Evolutionary conservation across 2,888 invertebrate genomes (phyloP).

Genomic region (Epiperipatus broadwayi): DNA sequence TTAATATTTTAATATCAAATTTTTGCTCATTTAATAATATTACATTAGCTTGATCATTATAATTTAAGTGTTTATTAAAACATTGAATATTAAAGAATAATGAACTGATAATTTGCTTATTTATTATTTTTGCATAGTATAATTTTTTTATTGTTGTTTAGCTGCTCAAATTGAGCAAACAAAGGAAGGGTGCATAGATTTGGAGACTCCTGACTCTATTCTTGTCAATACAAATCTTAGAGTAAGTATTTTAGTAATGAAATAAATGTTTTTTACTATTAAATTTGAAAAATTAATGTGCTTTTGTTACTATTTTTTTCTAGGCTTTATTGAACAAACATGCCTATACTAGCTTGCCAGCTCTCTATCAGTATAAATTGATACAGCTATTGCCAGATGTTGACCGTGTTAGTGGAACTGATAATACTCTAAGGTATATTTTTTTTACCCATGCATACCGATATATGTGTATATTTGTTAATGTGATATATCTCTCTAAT

Average conservation of each 20-base stretch:
- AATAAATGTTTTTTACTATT: constrained; percentile 1
- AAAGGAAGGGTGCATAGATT: constrained; percentile 77
- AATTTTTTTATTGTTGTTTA: too few species aligned
- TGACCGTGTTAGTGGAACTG: constrained; percentile 40
- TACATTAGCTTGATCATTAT: too few species aligned
- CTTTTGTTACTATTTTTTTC: constrained; percentile 14
- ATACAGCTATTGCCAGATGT: constrained; percentile 77
- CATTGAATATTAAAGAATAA: too few species aligned
- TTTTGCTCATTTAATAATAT: too few species aligned
- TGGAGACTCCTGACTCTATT: constrained; percentile 88
- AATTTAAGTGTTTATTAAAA: too few species aligned
- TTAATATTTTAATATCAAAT: too few species aligned
- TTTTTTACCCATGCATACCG: too few species aligned
- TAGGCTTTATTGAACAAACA: constrained; percentile 68
- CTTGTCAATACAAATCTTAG: constrained; percentile 69
- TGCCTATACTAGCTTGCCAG: constrained; percentile 68
- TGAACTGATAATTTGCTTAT: too few species aligned
- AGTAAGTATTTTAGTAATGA: constrained; percentile 19
- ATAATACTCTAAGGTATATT: constrained; percentile 28
- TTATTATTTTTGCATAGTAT: too few species aligned
- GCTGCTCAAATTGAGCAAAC: constrained; percentile 82
- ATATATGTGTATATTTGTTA: too few species aligned
- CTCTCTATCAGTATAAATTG: constrained; percentile 74
- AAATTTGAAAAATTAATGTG: too few species aligned
- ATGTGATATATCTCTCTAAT: too few species aligned